Percentiles rank a stretch among this genome's conserved stretches.
phyloP scores from a whole-genome alignment of 2,113 vertebrate genomes.

The Saguinus midas region DNA sequence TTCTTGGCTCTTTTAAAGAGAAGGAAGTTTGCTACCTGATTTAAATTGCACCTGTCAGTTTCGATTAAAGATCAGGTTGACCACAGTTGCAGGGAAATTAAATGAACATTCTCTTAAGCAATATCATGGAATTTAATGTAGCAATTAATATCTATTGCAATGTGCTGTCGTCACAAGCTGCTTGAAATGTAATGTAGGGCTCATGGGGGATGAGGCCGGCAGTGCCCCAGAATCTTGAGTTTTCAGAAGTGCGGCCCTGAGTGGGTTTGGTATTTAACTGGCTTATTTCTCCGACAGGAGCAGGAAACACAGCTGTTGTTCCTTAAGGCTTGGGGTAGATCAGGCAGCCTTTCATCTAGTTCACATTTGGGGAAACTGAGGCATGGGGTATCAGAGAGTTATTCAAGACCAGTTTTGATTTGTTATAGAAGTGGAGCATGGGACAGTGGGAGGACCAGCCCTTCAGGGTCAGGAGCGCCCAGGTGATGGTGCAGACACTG shows the following conservation, averaged over 20 bases:
- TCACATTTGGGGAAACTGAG: neutral
- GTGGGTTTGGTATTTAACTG: neutral
- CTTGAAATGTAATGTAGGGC: constrained; percentile 6
- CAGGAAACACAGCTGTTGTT: neutral
- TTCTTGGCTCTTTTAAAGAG: constrained; percentile 71
- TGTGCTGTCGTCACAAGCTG: constrained; percentile 10
- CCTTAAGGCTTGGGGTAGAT: neutral
- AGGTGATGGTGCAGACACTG: neutral
- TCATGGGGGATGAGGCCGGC: neutral
- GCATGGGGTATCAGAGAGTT: neutral
- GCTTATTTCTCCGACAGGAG: neutral
- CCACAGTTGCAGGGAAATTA: constrained; percentile 81
- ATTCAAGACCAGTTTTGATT: neutral
- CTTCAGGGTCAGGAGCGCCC: neutral
- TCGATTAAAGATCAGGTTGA: constrained; percentile 86
- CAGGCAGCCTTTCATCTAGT: neutral
- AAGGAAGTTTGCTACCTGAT: constrained; percentile 78
- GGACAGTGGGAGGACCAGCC: neutral
- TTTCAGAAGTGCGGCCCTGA: neutral
- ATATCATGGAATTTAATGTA: constrained; percentile 84
- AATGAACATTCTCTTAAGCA: constrained; percentile 84
- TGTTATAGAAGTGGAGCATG: neutral
- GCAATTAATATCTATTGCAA: constrained; percentile 82
- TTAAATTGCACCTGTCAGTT: constrained; percentile 86
- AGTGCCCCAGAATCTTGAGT: neutral